These are phyloP conservation scores for Ceramica pisi DNA, from an alignment of 2,888 invertebrate genomes.

Conservation along the genomic window DNA sequence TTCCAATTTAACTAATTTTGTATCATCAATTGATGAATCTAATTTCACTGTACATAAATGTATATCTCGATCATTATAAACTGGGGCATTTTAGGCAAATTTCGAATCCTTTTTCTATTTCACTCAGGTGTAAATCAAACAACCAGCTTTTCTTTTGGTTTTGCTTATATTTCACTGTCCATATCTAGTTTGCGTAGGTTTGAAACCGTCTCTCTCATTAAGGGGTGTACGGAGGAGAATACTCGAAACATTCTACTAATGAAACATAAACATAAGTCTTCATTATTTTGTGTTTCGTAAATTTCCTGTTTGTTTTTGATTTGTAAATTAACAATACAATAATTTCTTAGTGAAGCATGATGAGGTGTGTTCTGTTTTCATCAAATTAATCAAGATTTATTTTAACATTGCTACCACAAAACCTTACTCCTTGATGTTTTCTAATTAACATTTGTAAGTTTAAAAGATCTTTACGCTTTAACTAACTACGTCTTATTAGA, in stretches of 20 bases:
- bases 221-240: not conserved
- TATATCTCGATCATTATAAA: not conserved
- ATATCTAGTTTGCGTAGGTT: constrained; percentile 23
- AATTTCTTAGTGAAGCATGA: not conserved
- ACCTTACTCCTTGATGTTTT: not conserved
- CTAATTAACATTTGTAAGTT: too few species aligned
- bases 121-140: not conserved
- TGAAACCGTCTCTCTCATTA: constrained; percentile 23
- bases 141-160: not conserved
- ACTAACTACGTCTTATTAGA: not conserved
- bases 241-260: not conserved
- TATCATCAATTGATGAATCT: not conserved
- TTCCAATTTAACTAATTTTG: not conserved
- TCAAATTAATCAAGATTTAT: not conserved
- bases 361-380: not conserved
- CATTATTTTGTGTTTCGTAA: not conserved
- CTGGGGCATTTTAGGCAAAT: not conserved
- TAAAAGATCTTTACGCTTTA: too few species aligned
- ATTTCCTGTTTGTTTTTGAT: not conserved
- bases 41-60: not conserved
- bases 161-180: not conserved
- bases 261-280: not conserved
- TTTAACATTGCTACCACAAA: not conserved
- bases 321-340: not conserved
- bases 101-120: not conserved